Conservation (phyloP, 2,797 vertebrate genomes). For the Hypotaenidia philippensis region DNA sequence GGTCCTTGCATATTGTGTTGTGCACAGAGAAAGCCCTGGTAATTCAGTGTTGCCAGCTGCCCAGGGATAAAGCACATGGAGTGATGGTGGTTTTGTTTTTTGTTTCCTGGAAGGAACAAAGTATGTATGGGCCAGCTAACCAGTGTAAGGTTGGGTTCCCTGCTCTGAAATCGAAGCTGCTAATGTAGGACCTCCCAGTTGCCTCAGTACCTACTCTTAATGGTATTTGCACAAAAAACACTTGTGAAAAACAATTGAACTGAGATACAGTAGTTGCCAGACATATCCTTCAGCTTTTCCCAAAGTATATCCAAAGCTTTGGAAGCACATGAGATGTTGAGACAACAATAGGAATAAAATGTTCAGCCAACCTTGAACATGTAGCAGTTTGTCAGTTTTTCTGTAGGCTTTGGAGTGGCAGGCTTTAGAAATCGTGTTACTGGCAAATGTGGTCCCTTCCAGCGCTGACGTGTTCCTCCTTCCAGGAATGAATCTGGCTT, state of each 20-base stretch:
- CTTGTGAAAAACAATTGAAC: background rate
- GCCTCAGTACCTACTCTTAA: background rate
- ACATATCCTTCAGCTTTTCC: background rate
- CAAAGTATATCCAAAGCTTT: background rate
- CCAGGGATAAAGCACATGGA: background rate
- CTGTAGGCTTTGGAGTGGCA: background rate
- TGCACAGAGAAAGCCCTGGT: background rate
- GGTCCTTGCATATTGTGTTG: background rate
- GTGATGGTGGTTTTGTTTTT: background rate
- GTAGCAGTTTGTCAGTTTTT: background rate
- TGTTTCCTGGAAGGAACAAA: background rate
- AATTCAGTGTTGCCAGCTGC: background rate
- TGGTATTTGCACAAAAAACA: background rate
- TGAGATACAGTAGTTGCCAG: background rate
- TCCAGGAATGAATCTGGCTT: background rate
- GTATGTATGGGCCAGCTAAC: background rate
- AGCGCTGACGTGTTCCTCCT: background rate
- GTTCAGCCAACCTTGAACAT: background rate
- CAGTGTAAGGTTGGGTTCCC: background rate
- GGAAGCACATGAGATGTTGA: background rate
- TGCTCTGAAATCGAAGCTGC: background rate
- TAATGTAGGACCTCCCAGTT: background rate
- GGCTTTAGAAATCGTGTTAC: background rate
- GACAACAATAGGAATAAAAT: background rate
- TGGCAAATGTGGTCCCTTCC: background rate